Conservation (phyloP, 1,140 invertebrate species). For the Diorhabda elongata region DNA sequence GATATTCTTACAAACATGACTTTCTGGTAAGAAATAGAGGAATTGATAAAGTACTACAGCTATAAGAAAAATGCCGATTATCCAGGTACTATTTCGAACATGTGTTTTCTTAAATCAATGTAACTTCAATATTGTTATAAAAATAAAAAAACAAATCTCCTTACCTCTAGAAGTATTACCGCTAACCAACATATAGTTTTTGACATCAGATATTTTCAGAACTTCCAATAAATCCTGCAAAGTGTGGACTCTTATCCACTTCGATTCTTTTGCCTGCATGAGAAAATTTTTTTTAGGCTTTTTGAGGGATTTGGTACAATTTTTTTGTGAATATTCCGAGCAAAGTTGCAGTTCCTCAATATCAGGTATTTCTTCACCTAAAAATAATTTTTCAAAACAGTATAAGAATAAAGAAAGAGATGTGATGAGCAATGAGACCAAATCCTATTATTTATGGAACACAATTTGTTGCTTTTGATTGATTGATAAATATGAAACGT, state of each 20-base stretch:
- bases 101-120: too few relatives aligned
- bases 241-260: conserved; percentile 35
- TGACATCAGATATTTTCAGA: conserved; percentile 23
- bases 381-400: neutral
- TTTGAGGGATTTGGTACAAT: conserved; percentile 18
- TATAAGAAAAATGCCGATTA: too few relatives aligned
- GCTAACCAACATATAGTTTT: conserved; percentile 36
- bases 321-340: neutral
- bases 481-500: too few relatives aligned
- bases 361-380: conserved; percentile 23
- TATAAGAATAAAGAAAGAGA: neutral
- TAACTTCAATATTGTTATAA: too few relatives aligned
- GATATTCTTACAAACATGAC: too few relatives aligned
- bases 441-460: neutral
- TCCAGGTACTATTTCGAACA: too few relatives aligned
- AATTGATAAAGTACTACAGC: too few relatives aligned
- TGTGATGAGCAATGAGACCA: neutral
- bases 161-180: conserved; percentile 43
- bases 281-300: conserved; percentile 18
- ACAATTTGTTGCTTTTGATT: too few relatives aligned
- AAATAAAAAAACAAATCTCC: too few relatives aligned
- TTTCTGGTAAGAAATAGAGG: too few relatives aligned
- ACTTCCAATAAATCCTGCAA: conserved; percentile 33
- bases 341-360: conserved; percentile 30
- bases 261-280: conserved; percentile 20